Conservation (phyloP, 1,140 invertebrate genomes). For the Drosophila pruinosa region DNA sequence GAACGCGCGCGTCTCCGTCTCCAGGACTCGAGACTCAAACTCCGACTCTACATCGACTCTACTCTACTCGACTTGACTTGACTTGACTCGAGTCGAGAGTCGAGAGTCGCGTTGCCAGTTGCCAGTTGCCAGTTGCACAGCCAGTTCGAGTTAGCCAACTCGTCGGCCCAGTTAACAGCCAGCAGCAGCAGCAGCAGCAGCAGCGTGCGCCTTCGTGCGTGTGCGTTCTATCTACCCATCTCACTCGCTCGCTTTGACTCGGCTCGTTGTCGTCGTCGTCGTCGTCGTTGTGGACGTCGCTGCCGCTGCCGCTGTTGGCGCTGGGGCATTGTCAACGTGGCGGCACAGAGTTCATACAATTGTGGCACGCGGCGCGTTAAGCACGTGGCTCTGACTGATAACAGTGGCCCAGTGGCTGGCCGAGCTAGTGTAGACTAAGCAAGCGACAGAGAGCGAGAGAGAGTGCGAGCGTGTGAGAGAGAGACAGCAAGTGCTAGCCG, state of each 20-base stretch:
- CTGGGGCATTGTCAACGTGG: slow-evolving; percentile 72
- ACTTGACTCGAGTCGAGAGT: slow-evolving; percentile 11
- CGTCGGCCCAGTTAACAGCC: slow-evolving; percentile 68
- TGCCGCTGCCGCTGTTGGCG: slow-evolving; percentile 48
- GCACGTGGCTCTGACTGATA: slow-evolving; percentile 77
- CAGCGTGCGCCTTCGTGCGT: slow-evolving; percentile 33
- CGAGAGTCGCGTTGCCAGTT: not conserved
- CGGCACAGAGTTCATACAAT: slow-evolving; percentile 75
- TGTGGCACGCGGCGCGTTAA: slow-evolving; percentile 78
- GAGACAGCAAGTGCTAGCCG: not conserved
- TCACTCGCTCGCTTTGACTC: slow-evolving; percentile 8
- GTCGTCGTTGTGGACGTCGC: slow-evolving; percentile 27
- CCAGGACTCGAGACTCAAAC: not conserved
- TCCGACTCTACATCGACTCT: not conserved
- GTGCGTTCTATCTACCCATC: slow-evolving; percentile 15
- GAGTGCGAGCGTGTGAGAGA: not conserved
- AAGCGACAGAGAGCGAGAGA: not conserved
- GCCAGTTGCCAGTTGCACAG: too few species aligned
- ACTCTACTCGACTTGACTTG: too few species aligned
- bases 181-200: slow-evolving; percentile 11
- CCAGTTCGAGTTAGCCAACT: slow-evolving; percentile 39
- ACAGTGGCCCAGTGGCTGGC: slow-evolving; percentile 15
- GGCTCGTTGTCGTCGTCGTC: slow-evolving; percentile 45
- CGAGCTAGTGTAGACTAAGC: not conserved
- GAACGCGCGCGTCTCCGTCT: not conserved